phyloP scores from a whole-genome alignment of 2,113 vertebrate species.

The Lipophrys pholis region DNA sequence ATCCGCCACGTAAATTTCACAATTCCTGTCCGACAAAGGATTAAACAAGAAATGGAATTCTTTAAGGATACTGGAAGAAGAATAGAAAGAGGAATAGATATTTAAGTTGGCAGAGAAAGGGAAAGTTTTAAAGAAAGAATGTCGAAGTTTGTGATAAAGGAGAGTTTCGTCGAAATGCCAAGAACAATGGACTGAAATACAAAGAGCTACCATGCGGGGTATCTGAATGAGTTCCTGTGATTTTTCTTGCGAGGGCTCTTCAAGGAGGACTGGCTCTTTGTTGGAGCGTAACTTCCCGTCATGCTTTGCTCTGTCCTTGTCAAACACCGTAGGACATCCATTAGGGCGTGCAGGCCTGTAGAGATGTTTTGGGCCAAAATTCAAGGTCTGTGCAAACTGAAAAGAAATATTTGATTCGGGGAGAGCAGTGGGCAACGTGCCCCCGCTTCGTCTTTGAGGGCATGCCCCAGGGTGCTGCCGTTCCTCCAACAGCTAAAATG shows the following conservation, averaged over 20 bases:
- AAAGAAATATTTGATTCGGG: slow-evolving; percentile 20
- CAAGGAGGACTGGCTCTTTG: slow-evolving; percentile 26
- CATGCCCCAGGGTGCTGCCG: slow-evolving; percentile 12
- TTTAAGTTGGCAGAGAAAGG: not conserved
- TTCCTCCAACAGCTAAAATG: slow-evolving; percentile 8
- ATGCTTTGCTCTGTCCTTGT: slow-evolving; percentile 49
- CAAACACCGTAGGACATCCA: slow-evolving; percentile 65
- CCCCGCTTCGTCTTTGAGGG: slow-evolving; percentile 46
- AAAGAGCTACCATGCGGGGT: slow-evolving; percentile 19
- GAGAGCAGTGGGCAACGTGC: slow-evolving; percentile 1
- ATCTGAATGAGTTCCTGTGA: slow-evolving; percentile 42
- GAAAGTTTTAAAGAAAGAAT: slow-evolving; percentile 24
- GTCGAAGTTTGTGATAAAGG: not conserved
- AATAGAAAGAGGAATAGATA: not conserved
- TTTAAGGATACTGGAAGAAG: not conserved
- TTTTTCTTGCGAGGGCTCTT: slow-evolving; percentile 26
- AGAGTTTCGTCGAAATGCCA: slow-evolving; percentile 15
- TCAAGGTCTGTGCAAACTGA: slow-evolving; percentile 1
- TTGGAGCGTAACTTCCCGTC: slow-evolving; percentile 14
- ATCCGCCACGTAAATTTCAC: not conserved
- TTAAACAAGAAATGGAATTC: not conserved
- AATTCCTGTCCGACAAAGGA: not conserved
- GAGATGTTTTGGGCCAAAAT: slow-evolving; percentile 54
- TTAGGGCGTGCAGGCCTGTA: slow-evolving; percentile 45
- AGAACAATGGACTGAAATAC: slow-evolving; percentile 38